phyloP scores from a whole-genome alignment of 2,797 vertebrate genomes.

The Muraenolepis orangiensis region DNA sequence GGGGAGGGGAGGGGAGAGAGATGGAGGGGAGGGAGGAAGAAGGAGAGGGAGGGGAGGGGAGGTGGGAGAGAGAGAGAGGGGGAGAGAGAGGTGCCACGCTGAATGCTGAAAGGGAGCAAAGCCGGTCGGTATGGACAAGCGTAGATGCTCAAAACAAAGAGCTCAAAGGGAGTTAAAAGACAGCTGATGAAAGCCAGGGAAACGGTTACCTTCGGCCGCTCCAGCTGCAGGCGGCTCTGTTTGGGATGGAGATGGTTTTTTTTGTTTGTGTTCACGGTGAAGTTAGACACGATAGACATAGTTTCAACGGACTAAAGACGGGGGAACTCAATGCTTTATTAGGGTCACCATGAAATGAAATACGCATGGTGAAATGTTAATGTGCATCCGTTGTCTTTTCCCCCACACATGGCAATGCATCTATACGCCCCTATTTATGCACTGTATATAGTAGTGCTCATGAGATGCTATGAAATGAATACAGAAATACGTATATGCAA shows the following conservation, averaged over 20 bases:
- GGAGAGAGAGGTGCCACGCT: no score
- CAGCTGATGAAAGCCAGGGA: neutral
- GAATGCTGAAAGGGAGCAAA: no score
- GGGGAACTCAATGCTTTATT: neutral
- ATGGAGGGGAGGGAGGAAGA: neutral
- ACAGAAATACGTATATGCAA: neutral
- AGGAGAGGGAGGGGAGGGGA: neutral
- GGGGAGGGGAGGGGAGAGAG: no score
- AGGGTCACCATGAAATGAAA: neutral
- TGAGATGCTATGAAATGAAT: neutral
- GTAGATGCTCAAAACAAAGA: neutral
- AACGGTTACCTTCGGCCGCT: neutral
- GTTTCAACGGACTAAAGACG: neutral
- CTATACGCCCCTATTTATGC: neutral
- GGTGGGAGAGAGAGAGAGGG: no score
- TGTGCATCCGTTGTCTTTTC: neutral
- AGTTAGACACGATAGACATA: neutral
- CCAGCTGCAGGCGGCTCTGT: neutral
- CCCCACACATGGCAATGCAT: neutral
- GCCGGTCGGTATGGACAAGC: neutral
- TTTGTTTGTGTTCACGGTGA: neutral
- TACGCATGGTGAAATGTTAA: neutral
- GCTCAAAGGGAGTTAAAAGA: neutral
- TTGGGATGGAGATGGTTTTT: neutral
- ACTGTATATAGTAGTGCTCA: neutral